phyloP scores from a whole-genome alignment of 2,888 invertebrate species.

The Aleiodes alternator region DNA sequence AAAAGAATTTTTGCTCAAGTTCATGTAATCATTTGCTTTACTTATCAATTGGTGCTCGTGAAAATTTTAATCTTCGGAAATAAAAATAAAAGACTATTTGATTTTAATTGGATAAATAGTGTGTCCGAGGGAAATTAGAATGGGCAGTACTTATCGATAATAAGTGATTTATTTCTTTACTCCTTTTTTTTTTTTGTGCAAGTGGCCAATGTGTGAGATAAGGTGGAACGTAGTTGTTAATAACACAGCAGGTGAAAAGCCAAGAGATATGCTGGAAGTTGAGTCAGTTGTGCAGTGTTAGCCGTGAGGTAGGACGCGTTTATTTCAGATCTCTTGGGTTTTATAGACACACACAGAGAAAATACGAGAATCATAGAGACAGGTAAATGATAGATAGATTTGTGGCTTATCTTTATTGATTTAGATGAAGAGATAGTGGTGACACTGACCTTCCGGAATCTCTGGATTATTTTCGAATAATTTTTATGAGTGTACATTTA shows the following conservation, averaged over 20 bases:
- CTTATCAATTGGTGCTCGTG: too few relatives aligned
- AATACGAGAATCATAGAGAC: not conserved
- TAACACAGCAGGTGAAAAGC: constrained; percentile 16
- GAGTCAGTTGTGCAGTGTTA: constrained; percentile 49
- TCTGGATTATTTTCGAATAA: too few relatives aligned
- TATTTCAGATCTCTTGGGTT: constrained; percentile 1
- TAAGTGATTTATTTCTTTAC: not conserved
- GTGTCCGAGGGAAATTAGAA: not conserved
- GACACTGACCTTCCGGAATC: too few relatives aligned
- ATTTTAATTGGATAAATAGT: too few relatives aligned
- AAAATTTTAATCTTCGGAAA: too few relatives aligned
- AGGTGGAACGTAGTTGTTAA: constrained; percentile 2
- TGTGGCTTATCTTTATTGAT: too few relatives aligned
- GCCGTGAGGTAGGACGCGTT: constrained; percentile 28
- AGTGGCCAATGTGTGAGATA: constrained; percentile 8
- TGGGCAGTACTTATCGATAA: not conserved
- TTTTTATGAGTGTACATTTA: too few relatives aligned
- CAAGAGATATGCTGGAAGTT: constrained; percentile 18
- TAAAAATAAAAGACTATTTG: too few relatives aligned
- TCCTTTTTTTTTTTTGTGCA: not conserved
- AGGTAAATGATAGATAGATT: not conserved
- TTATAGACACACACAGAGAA: not conserved
- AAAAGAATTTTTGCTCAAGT: too few relatives aligned
- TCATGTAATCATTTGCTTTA: too few relatives aligned
- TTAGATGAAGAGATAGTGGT: too few relatives aligned